Evolutionary conservation across 2,797 vertebrate genomes (phyloP), one percentile per base, ranked within the genome.

Genomic region (Chaunax sp.): DNA sequence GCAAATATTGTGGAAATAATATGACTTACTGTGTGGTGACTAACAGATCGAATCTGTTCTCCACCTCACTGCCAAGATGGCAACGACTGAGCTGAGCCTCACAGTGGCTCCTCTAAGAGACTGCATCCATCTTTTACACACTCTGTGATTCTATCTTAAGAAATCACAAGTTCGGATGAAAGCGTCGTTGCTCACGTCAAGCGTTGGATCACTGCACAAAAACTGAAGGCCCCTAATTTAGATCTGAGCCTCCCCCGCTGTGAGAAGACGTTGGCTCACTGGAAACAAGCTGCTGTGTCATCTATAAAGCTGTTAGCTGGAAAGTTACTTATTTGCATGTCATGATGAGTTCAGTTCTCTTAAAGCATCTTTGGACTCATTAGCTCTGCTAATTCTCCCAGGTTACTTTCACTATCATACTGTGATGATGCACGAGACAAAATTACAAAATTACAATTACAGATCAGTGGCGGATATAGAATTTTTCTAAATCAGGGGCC

Each of bases 221-320:
- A 25, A 46, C 28, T 10, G 43, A 22, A 38, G 26, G 2, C 9
- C 2, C 13, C 18, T 55, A 47, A 33, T 55, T 59, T 52, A 71
- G 33, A 74, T 62, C 43, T 54, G 14, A 71, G 50, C 20, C 40
- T 67, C 2, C 47, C 43, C 9, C 2, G 16, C 35, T 68, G 67
- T 53, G 63, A 71, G 55, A 64, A 47, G 9, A 25, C 64, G 30
- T 50, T 50, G 61, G 13, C 56, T 35, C 23, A 44, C 5, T 10
- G 3, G 40, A 60, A 66, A 57, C 33, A 71, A 77, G 75, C 46
- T 66, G 60, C 64, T 22, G n/a, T 70, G 64, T 77, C 72, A 57
- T 72, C 41, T 47, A 35, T 38, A 44, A 62, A 74, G 47, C 72
- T 54, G 57, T 45, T 72, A n/a, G 33, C 18, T 58, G 4, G 28